Evolutionary conservation across 2,113 vertebrate species (phyloP), one percentile per base, ranked within the genome.

Genomic region (Rhinolophus sinicus): DNA sequence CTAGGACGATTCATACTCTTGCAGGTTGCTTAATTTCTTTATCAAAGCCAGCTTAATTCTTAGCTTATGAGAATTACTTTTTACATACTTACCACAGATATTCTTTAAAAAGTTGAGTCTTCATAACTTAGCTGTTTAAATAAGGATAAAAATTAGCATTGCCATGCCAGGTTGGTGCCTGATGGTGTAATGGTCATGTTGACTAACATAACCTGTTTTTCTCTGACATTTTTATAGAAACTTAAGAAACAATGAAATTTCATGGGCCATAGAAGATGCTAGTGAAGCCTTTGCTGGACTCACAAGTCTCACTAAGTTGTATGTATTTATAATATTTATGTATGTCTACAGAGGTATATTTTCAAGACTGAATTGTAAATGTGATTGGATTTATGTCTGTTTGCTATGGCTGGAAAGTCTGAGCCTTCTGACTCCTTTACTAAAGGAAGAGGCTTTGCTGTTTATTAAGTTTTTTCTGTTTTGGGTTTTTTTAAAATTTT

Each of bases 181-280:
- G 1, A 0, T 38, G 26, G 19, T 76, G 1, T 93, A 24, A 52
- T 83, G 58, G 12, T 58, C 21, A 4, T 65, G 60, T 35, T 89
- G 82, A 82, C 70, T 93, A 89, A 83, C 14, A 12, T 72, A 70
- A 88, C 3, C 30, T 88, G 15, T 94, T 44, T 96, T 75, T 96
- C 40, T 47, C 26, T 89, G 44, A 73, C 44, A 1, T 88, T 97
- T 84, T 98, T 98, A 19, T 98, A 99, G 99, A 97, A 99, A 99
- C 90, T 93, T 99, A 95, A 76, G 98, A 97, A 99, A 99, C 97
- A 99, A 99, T 76, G 99, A 99, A 97, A 99, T 99, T 97, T 99
- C 98, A 28, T 99, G 99, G 99, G 99, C 99, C 85, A 99, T 99
- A 93, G 99, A 99, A 98, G 99, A 99, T 98, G 98, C 99, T 93